Conservation (phyloP, 2,888 invertebrate species). For the Nasonia oneida region DNA sequence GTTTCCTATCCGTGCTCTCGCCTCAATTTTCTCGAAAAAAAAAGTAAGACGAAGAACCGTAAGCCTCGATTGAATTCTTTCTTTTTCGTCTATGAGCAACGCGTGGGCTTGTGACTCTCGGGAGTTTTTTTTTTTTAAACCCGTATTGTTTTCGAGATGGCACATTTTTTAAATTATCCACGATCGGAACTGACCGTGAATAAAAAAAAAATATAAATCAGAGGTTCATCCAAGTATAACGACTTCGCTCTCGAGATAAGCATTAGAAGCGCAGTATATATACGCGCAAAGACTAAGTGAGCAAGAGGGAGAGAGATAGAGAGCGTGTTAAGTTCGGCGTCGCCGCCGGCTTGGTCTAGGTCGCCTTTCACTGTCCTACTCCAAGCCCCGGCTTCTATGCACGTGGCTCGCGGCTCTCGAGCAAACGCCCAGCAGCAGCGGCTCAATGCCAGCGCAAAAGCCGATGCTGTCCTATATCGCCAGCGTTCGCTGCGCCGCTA, state of each 20-base stretch:
- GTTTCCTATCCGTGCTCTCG: neutral
- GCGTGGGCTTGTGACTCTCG: neutral
- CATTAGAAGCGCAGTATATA: neutral
- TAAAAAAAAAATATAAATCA: no score
- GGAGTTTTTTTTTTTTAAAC: neutral
- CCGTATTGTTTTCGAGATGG: no score
- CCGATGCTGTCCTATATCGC: neutral
- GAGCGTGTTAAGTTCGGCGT: conserved; percentile 33
- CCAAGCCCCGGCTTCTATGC: conserved; percentile 61
- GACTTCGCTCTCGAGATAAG: neutral
- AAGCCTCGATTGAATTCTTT: conserved; percentile 1
- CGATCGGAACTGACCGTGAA: no score
- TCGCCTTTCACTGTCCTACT: conserved; percentile 77
- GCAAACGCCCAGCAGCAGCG: conserved; percentile 1
- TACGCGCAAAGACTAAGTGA: neutral
- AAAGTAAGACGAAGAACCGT: conserved; percentile 34
- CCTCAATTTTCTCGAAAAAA: neutral
- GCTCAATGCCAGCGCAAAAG: conserved; percentile 1
- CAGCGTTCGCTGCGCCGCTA: neutral
- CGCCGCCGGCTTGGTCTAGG: conserved; percentile 74
- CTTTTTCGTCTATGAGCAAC: neutral
- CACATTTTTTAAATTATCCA: no score
- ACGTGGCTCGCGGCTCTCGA: neutral
- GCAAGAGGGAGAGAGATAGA: neutral
- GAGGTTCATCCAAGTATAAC: no score